phyloP scores from a whole-genome alignment of 2,888 invertebrate species.

The Protula sp. region DNA sequence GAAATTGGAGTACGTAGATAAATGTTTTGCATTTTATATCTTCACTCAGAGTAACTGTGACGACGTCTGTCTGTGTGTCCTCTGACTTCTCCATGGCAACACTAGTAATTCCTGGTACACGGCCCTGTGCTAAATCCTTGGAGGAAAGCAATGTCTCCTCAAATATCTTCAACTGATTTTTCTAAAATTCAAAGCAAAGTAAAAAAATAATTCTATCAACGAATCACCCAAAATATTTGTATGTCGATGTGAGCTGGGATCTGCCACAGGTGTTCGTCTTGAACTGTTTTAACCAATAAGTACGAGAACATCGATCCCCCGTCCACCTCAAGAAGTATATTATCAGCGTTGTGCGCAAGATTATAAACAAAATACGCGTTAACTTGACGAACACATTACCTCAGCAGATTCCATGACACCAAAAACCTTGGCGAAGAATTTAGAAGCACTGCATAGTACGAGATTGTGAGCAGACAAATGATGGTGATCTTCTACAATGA shows the following conservation, averaged over 20 bases:
- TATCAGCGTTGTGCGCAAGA: too few relatives aligned
- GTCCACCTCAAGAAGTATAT: too few relatives aligned
- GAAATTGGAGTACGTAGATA: constrained; percentile 38
- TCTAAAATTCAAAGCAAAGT: too few relatives aligned
- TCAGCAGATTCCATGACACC: constrained; percentile 12
- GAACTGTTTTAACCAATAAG: too few relatives aligned
- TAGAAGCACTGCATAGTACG: constrained; percentile 37
- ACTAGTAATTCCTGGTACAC: constrained; percentile 30
- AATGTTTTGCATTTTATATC: constrained; percentile 38
- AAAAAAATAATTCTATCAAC: too few relatives aligned
- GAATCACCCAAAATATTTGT: too few relatives aligned
- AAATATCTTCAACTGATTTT: constrained; percentile 28
- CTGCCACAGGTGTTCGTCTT: too few relatives aligned
- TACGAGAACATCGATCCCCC: too few relatives aligned
- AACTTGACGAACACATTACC: too few relatives aligned
- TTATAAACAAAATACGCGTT: too few relatives aligned
- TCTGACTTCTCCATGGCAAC: constrained; percentile 13
- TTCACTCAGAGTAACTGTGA: constrained; percentile 31
- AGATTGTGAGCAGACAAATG: constrained; percentile 36
- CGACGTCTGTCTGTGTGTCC: constrained; percentile 5
- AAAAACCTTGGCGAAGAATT: constrained; percentile 34
- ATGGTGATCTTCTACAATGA: constrained; percentile 29
- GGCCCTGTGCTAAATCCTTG: constrained; percentile 35
- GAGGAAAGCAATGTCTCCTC: constrained; percentile 21
- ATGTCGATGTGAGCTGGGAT: too few relatives aligned